Conservation (phyloP, 2,113 vertebrate species). For the Myxocyprinus asiaticus region DNA sequence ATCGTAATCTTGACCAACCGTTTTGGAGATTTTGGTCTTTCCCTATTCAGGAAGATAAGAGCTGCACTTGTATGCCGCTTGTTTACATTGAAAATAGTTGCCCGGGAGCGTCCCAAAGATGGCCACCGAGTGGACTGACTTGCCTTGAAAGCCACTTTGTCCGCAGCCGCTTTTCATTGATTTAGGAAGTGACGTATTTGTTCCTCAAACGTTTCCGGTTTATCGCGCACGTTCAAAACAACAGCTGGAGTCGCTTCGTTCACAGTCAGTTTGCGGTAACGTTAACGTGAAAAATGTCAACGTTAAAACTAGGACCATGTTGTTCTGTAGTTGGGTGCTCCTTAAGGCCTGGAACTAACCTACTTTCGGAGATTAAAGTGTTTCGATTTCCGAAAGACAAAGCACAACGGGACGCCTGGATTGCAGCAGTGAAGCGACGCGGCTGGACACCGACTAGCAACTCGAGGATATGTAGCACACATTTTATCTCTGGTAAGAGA, state of each 20-base stretch:
- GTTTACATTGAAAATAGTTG: too few relatives aligned
- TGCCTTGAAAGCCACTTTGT: too few relatives aligned
- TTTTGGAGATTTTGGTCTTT: too few relatives aligned
- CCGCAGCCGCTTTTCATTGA: too few relatives aligned
- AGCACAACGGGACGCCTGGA: not conserved
- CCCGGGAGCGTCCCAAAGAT: too few relatives aligned
- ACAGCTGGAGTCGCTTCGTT: not conserved
- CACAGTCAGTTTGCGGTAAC: not conserved
- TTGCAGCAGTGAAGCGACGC: not conserved
- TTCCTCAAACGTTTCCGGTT: too few relatives aligned
- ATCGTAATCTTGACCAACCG: too few relatives aligned
- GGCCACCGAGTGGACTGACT: too few relatives aligned
- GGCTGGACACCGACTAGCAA: not conserved
- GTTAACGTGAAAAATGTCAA: not conserved
- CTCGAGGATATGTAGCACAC: not conserved
- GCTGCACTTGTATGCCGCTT: too few relatives aligned
- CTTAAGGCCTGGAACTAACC: not conserved
- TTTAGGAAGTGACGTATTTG: too few relatives aligned
- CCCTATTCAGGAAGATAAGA: too few relatives aligned
- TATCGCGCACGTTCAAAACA: not conserved
- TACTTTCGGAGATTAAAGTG: not conserved
- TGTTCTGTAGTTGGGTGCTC: not conserved
- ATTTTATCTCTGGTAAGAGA: not conserved
- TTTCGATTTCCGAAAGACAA: not conserved
- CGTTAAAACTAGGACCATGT: not conserved